A percentile compares a stretch with the other conserved stretches of the same genome.
phyloP scores from a whole-genome alignment of 2,888 invertebrate genomes.

The Boloria selene region DNA sequence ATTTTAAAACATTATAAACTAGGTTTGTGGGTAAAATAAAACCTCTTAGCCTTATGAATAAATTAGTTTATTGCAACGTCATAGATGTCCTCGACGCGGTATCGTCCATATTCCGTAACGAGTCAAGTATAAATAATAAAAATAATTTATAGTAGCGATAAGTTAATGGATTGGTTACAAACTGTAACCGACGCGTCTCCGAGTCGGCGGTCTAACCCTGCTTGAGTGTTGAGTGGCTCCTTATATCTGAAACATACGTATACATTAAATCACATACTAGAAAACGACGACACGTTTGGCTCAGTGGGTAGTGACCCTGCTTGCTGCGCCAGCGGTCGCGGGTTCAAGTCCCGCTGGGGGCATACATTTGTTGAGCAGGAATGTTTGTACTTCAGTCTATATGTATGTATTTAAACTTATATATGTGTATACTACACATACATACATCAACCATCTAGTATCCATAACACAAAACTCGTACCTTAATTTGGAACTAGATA shows the following conservation, averaged over 20 bases:
- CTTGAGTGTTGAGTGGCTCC: conserved; percentile 50
- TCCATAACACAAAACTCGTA: too few relatives aligned
- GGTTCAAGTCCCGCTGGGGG: too few relatives aligned
- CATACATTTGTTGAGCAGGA: too few relatives aligned
- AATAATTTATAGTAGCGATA: conserved; percentile 81
- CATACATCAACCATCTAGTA: too few relatives aligned
- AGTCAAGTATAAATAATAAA: conserved; percentile 80
- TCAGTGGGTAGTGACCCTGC: too few relatives aligned
- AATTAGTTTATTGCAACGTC: conserved; percentile 80
- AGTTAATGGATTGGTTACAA: conserved; percentile 80
- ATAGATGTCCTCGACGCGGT: conserved; percentile 64
- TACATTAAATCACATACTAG: too few relatives aligned
- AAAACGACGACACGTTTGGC: too few relatives aligned
- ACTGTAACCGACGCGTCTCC: conserved; percentile 62
- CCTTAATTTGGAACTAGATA: too few relatives aligned
- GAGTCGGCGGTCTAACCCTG: conserved; percentile 59
- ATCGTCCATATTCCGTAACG: conserved; percentile 71
- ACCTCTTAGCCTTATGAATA: conserved; percentile 63
- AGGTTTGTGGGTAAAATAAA: conserved; percentile 25
- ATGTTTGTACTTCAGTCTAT: too few relatives aligned
- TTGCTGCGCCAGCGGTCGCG: too few relatives aligned
- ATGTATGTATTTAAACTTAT: too few relatives aligned
- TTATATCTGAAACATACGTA: conserved; percentile 57
- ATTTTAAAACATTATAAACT: neutral
- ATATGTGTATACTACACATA: too few relatives aligned